Evolutionary conservation across 2,797 vertebrate genomes (phyloP), one percentile per base, ranked within the genome.

Genomic region (Hephaestus fuliginosus): DNA sequence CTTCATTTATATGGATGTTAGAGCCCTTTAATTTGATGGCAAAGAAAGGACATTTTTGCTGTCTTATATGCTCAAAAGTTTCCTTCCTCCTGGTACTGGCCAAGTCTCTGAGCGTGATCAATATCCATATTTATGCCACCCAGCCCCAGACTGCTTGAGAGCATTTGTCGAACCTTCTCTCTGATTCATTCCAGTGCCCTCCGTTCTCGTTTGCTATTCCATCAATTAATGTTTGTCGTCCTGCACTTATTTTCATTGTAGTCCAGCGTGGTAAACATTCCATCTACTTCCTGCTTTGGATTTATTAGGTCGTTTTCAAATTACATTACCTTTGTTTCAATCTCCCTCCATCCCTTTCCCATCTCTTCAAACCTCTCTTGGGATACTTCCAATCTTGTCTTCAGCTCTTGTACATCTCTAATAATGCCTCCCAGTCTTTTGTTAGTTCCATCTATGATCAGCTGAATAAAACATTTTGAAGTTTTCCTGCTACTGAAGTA

Each of bases 341-440:
- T 70, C 44, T 58, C 46, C n/a, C 66, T 53, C 33, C 48, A n/a
- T 58, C 43, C 13, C 8, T 17, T 28, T 70, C 39, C 63, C 15
- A 18, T 74, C 17, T 43, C 41, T 28, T 67, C 13, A 22, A 70
- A 44, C 17, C 58, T 60, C 52, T 39, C 44, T 28, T 72, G 10
- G n/a, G 15, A 69, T 39, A 74, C 46, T 74, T 57, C 12, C 12
- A 71, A 72, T 48, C 55, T 88, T 8, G 18, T 76, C 52, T 28
- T 65, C 44, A 68, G 25, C 28, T 75, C 57, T n/a, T 81, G 56
- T 53, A 65, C 17, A 66, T 84, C 25, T 72, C 53, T 73, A 43
- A 85, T 75, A 70, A 71, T 17, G 0, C 55, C 60, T 44, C 81
- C n/a, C 61, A 61, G 33, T 52, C 57, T 70, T 78, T 81, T 58